These are phyloP conservation scores for Diplazon laetatorius DNA, from an alignment of 2,888 invertebrate genomes.

Conservation along the genomic window DNA sequence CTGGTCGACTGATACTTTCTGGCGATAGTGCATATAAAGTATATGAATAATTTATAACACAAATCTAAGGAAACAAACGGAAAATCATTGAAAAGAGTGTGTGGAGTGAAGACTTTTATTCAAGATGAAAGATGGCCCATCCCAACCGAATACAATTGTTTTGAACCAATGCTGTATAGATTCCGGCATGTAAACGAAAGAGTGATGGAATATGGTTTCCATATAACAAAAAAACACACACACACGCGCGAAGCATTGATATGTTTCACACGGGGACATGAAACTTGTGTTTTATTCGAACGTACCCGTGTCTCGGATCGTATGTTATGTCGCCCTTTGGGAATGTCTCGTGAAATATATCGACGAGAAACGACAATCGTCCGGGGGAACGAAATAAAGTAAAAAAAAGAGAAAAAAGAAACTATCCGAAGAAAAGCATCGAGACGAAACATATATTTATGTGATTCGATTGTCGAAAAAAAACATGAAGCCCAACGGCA, in stretches of 20 bases:
- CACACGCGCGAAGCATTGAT: slow-evolving; percentile 66
- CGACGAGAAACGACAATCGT: slow-evolving; percentile 34
- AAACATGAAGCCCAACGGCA: neutral
- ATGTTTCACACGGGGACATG: slow-evolving; percentile 63
- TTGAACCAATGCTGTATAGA: slow-evolving; percentile 35
- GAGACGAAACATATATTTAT: slow-evolving; percentile 9
- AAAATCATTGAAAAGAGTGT: slow-evolving; percentile 14
- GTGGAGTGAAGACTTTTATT: slow-evolving; percentile 2
- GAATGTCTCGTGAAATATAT: slow-evolving; percentile 13
- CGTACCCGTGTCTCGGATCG: slow-evolving; percentile 37
- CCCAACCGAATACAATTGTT: neutral
- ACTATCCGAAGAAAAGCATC: slow-evolving; percentile 34
- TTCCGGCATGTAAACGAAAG: slow-evolving; percentile 26
- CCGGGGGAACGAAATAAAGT: no score
- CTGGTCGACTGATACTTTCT: no score
- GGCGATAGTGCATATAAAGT: no score
- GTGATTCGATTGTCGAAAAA: neutral
- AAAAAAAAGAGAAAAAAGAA: neutral
- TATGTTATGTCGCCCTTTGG: slow-evolving; percentile 22
- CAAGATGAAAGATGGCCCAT: no score
- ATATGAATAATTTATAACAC: no score
- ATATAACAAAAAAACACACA: slow-evolving; percentile 66
- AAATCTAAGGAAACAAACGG: no score
- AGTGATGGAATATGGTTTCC: slow-evolving; percentile 65
- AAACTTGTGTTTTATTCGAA: slow-evolving; percentile 71